These are phyloP conservation scores for Hypomecis punctinalis DNA, from an alignment of 2,888 invertebrate species.

Conservation along the genomic window DNA sequence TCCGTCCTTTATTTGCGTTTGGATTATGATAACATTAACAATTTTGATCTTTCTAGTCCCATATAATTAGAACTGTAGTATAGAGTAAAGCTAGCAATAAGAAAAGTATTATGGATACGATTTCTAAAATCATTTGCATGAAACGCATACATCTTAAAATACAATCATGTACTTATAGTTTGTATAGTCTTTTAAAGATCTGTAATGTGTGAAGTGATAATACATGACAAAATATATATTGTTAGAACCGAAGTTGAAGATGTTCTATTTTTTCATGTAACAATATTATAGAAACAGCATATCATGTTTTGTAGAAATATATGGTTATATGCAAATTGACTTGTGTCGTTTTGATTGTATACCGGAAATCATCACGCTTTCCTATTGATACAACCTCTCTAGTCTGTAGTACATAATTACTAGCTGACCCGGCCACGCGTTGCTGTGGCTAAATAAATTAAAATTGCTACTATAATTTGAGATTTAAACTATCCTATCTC, in stretches of 20 bases:
- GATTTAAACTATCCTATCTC: no score
- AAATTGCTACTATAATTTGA: no score
- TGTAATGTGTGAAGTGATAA: constrained; percentile 58
- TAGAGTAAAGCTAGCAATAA: constrained; percentile 30
- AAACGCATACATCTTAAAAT: constrained; percentile 23
- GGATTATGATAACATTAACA: constrained; percentile 46
- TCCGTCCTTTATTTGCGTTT: constrained; percentile 69
- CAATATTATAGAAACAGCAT: constrained; percentile 66
- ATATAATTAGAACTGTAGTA: constrained; percentile 57
- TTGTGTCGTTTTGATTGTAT: constrained; percentile 18
- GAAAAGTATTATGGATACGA: constrained; percentile 25
- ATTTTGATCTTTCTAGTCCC: constrained; percentile 75
- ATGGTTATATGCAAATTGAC: constrained; percentile 63
- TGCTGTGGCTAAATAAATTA: no score
- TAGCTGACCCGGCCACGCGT: no score
- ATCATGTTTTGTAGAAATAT: constrained; percentile 81
- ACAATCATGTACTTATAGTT: constrained; percentile 33
- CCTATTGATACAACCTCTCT: no score
- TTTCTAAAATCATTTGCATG: constrained; percentile 37
- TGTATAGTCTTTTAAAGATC: constrained; percentile 63
- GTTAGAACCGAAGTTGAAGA: constrained; percentile 34
- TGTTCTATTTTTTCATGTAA: constrained; percentile 70
- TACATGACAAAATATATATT: constrained; percentile 65
- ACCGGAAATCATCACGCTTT: no score
- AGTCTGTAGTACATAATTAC: no score